A percentile compares a stretch with the other conserved stretches of the same genome.
Evolutionary conservation across 1,140 invertebrate species (phyloP).

Genomic region (Drosophila pruinosa): DNA sequence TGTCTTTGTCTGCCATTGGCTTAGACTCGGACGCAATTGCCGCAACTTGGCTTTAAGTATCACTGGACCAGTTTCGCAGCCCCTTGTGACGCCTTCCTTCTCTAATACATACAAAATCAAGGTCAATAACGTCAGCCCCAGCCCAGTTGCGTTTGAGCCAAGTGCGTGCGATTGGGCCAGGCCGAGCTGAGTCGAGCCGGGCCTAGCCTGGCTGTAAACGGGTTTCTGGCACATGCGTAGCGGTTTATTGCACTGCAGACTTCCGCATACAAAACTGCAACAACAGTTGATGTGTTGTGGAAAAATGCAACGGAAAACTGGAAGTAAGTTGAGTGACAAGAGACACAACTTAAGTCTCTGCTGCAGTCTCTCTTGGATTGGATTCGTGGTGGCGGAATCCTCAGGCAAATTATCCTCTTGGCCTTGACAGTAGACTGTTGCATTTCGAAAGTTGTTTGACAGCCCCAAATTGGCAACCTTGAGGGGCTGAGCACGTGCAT

Average conservation of each 20-base stretch:
- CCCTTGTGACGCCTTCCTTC: neutral
- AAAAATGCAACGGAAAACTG: conserved; percentile 31
- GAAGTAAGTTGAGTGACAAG: neutral
- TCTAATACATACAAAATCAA: conserved; percentile 58
- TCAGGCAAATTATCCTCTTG: conserved; percentile 31
- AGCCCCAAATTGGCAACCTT: conserved; percentile 62
- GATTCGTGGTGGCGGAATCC: neutral
- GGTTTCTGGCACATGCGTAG: conserved; percentile 68
- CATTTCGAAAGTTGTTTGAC: conserved; percentile 69
- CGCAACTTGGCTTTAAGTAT: conserved; percentile 58
- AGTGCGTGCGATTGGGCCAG: conserved; percentile 30
- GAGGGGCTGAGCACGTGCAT: conserved; percentile 29
- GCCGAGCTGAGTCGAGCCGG: neutral
- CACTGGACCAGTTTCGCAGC: conserved; percentile 68
- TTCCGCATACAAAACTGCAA: conserved; percentile 49
- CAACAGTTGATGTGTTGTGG: neutral
- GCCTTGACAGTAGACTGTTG: conserved; percentile 44
- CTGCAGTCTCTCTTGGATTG: no score
- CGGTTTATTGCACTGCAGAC: conserved; percentile 63
- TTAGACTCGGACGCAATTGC: conserved; percentile 39
- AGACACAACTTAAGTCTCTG: conserved; percentile 6
- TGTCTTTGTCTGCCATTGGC: conserved; percentile 29
- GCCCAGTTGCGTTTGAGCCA: conserved; percentile 32
- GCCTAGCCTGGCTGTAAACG: conserved; percentile 43
- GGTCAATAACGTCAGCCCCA: conserved; percentile 60